Base-by-base conservation (phyloP, 2,797 vertebrate genomes). In the Australoheros facetus region DNA sequence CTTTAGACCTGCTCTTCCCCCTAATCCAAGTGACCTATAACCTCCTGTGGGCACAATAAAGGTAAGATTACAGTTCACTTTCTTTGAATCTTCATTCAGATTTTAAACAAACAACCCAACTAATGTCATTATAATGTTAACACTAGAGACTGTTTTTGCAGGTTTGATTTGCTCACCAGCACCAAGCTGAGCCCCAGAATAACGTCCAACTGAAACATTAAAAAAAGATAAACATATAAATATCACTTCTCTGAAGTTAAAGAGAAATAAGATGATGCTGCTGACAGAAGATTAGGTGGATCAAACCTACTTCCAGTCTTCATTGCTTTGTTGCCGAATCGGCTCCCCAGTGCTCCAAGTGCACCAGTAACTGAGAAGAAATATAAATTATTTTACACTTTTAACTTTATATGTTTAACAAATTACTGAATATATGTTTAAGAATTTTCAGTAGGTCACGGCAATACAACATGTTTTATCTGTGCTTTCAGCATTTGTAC, bases 271-370 rank as follows among this genome's bases (percentile, higher is more conserved):
- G 1, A 32, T 21, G 5, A n/a, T 1, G n/a, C 1, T 39, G 13
- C 21, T 21, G n/a, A 26, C 12, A 55, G 30, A 58, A 55, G 55
- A 75, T 69, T 19, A 32, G 51, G 26, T 45, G n/a, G 26, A n/a
- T 16, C 30, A 13, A 39, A 66, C 60, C 28, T 85, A 94, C 93
- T 54, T 89, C 90, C 93, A n/a, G 90, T 77, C 80, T 94, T 95
- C 85, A 92, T 88, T 1, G 89, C 89, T 88, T 94, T 95, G 86
- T 7, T 87, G 75, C 87, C 88, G 37, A 92, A 91, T 73, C 91
- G 76, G 74, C 42, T 91, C 26, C 88, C 91, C 69, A 94, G 55
- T 0, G 91, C 92, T 75, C 92, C 94, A 0, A 93, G 91, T 7
- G 92, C 75, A 1, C 91, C 93, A 3, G 72, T 28, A 13, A 73